Base-by-base conservation (phyloP, 2,113 vertebrate species). In the Ameiurus melas region DNA sequence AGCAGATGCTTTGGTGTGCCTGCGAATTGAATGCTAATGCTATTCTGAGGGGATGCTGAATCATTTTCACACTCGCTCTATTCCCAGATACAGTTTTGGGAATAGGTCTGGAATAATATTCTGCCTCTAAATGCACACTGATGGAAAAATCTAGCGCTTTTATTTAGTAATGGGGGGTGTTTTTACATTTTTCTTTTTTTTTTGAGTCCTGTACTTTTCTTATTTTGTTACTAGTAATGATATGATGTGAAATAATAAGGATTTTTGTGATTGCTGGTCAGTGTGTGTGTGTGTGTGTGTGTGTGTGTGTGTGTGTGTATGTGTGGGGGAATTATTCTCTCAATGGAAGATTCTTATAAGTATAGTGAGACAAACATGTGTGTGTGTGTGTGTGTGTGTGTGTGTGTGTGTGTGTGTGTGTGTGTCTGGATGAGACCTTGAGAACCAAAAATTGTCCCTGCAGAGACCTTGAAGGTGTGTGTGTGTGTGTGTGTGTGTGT, bases 1-100 rank as follows among this genome's bases (percentile, higher is more conserved):
- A 94, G 92, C 95, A 96, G 95, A 95, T 96, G 95, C 94, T 94
- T 88, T 88, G 91, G 89, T 91, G 90, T 78, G 84, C 84, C 86
- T 77, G 89, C 92, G 78, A 88, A 90, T 92, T 91, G 91, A 94
- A 95, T 95, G 91, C 91, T 94, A 94, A 95, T 95, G 90, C 89
- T 92, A 92, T 86, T 79, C 92, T 92, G 90, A 92, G 86, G 80
- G 91, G 93, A 92, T 90, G 89, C 86, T 88, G 91, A 92, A 92
- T 93, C 89, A 90, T 94, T 94, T 94, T 93, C 91, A 91, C 89
- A 91, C 85, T 88, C 85, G 2, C 53, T 13, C 79, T 57, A 39
- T 36, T 36, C 73, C 77, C 75, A 58, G 85, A 91, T 81, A 88
- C 64, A 86, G 10, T 89, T 89, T 86, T 55, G 85, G 85, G 82